Conservation (phyloP, 2,888 invertebrate genomes). For the Drosophila paucipuncta region DNA sequence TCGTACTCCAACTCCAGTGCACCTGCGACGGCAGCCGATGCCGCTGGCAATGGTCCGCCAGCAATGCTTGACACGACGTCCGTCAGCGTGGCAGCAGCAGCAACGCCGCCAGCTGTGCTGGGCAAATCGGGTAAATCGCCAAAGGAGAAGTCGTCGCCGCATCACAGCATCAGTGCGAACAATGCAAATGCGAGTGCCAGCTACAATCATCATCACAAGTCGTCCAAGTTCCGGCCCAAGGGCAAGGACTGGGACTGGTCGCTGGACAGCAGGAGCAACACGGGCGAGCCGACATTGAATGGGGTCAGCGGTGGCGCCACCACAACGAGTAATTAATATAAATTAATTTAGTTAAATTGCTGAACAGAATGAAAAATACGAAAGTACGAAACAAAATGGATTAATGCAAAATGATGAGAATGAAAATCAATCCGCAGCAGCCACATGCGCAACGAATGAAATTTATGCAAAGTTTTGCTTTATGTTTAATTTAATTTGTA, state of each 20-base stretch:
- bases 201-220: constrained; percentile 86
- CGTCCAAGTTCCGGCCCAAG: constrained; percentile 89
- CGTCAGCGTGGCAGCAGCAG: constrained; percentile 19
- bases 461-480: constrained; percentile 47
- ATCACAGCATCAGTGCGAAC: constrained; percentile 45
- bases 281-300: constrained; percentile 61
- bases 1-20: constrained; percentile 80
- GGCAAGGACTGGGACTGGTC: constrained; percentile 91
- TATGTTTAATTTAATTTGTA: constrained; percentile 27
- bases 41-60: constrained; percentile 75
- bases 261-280: constrained; percentile 80
- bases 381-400: constrained; percentile 21
- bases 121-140: constrained; percentile 64
- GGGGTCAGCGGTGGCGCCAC: constrained; percentile 41
- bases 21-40: constrained; percentile 80
- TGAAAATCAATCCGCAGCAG: constrained; percentile 18
- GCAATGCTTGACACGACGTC: constrained; percentile 33
- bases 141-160: constrained; percentile 63
- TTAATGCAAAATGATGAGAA: constrained; percentile 2
- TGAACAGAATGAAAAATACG: constrained; percentile 34
- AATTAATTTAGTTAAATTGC: constrained; percentile 79
- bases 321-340: constrained; percentile 79
- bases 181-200: constrained; percentile 38
- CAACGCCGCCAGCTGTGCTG: constrained; percentile 27
- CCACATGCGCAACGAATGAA: constrained; percentile 31